A percentile compares a stretch with the other conserved stretches of the same genome.
phyloP scores from a whole-genome alignment of 2,113 vertebrate genomes.

The Raja brachyura region DNA sequence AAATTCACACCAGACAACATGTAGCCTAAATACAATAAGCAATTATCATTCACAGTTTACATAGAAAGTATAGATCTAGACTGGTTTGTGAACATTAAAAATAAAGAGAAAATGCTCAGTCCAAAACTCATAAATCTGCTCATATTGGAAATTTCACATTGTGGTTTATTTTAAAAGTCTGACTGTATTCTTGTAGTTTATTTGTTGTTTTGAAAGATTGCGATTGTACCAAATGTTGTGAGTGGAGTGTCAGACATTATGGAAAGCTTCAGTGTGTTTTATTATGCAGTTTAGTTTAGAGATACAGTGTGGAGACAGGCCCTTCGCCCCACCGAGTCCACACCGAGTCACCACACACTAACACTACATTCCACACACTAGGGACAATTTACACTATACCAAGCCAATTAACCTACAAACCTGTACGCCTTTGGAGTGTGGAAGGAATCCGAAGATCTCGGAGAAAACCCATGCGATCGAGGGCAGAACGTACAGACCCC shows the following conservation, averaged over 20 bases:
- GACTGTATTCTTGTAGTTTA: neutral
- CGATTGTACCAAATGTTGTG: neutral
- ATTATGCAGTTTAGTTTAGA: too few species aligned
- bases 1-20: neutral
- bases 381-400: too few species aligned
- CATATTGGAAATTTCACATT: neutral
- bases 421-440: too few species aligned
- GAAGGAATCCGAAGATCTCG: too few species aligned
- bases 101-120: neutral
- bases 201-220: neutral
- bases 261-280: neutral
- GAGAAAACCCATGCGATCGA: too few species aligned
- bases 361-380: too few species aligned
- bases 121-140: neutral
- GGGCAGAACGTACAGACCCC: too few species aligned
- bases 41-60: neutral
- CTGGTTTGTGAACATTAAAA: neutral
- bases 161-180: neutral
- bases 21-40: neutral
- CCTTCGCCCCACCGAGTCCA: too few species aligned
- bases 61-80: neutral
- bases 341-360: too few species aligned
- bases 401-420: too few species aligned
- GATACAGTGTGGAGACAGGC: too few species aligned
- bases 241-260: neutral